A percentile compares a stretch with the other conserved stretches of the same genome.
These are phyloP conservation scores for Callyntrura guangdongensis DNA, from an alignment of 2,888 invertebrate genomes.

Conservation along the genomic window DNA sequence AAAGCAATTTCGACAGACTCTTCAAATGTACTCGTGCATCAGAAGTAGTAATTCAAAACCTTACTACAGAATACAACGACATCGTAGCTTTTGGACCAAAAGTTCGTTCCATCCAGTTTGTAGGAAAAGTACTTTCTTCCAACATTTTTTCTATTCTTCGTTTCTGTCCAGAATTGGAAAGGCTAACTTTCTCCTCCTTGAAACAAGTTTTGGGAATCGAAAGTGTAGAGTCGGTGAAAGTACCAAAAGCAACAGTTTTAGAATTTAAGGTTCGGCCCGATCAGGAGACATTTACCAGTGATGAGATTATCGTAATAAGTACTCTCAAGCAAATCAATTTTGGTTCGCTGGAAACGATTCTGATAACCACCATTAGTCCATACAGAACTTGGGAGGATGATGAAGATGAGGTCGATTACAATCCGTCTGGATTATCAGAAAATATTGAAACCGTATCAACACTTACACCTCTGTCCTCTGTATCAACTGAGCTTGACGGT, in stretches of 20 bases:
- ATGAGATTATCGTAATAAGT: constrained; percentile 77
- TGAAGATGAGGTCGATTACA: constrained; percentile 27
- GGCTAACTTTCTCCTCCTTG: constrained; percentile 46
- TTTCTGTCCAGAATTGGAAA: constrained; percentile 65
- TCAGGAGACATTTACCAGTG: constrained; percentile 78
- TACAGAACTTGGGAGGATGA: constrained; percentile 53
- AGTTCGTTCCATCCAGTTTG: constrained; percentile 57
- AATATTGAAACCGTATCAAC: neutral
- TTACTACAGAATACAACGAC: constrained; percentile 68
- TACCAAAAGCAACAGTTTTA: constrained; percentile 59
- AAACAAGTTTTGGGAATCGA: constrained; percentile 78
- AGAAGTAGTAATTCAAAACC: constrained; percentile 64
- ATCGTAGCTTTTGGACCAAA: constrained; percentile 58
- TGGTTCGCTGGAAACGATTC: constrained; percentile 60
- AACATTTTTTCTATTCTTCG: constrained; percentile 67
- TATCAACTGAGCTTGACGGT: neutral
- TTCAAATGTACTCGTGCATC: constrained; percentile 66
- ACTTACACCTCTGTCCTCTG: neutral
- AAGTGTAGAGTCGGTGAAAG: constrained; percentile 67
- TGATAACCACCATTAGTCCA: constrained; percentile 41
- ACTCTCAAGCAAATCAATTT: constrained; percentile 49
- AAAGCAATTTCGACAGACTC: constrained; percentile 53
- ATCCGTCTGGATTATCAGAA: neutral
- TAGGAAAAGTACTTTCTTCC: constrained; percentile 79
- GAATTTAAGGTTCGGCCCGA: constrained; percentile 75